Conservation (phyloP, 2,113 vertebrate genomes). For the Anoura caudifer region DNA sequence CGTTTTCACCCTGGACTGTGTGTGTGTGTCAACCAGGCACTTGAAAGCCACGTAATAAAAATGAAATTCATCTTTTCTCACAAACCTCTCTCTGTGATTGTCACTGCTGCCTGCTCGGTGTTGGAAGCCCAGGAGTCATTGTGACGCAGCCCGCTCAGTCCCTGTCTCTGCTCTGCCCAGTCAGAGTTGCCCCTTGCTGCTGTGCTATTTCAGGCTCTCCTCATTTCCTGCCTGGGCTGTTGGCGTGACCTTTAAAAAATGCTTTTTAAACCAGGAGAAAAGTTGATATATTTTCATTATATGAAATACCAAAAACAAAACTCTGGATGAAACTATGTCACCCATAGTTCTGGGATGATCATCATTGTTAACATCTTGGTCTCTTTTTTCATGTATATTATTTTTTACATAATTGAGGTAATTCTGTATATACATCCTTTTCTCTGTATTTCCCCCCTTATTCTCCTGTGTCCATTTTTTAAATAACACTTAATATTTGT, state of each 20-base stretch:
- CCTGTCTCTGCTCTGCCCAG: background rate
- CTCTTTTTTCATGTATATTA: background rate
- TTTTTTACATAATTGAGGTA: slow-evolving; percentile 8
- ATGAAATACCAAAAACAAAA: slow-evolving; percentile 21
- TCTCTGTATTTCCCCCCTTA: background rate
- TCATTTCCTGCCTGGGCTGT: slow-evolving; percentile 30
- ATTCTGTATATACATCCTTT: background rate
- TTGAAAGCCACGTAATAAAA: background rate
- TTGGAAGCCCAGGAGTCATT: background rate
- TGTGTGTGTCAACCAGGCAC: background rate
- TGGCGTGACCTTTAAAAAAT: slow-evolving; percentile 28
- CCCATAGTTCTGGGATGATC: slow-evolving; percentile 4
- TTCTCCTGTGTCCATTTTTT: background rate
- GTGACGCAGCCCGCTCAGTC: background rate
- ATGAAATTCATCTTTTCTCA: background rate
- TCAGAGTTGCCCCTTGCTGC: background rate
- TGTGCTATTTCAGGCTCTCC: slow-evolving; percentile 4
- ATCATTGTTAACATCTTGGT: background rate
- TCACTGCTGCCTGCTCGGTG: background rate
- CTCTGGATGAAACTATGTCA: background rate
- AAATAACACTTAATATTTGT: background rate
- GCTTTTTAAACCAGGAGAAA: slow-evolving; percentile 29
- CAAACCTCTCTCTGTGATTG: background rate
- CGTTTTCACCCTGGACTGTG: background rate
- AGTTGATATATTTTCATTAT: slow-evolving; percentile 17